Evolutionary conservation across 2,888 invertebrate genomes (phyloP), one percentile per base, ranked within the genome.

Genomic region (Heliconius charithonia): DNA sequence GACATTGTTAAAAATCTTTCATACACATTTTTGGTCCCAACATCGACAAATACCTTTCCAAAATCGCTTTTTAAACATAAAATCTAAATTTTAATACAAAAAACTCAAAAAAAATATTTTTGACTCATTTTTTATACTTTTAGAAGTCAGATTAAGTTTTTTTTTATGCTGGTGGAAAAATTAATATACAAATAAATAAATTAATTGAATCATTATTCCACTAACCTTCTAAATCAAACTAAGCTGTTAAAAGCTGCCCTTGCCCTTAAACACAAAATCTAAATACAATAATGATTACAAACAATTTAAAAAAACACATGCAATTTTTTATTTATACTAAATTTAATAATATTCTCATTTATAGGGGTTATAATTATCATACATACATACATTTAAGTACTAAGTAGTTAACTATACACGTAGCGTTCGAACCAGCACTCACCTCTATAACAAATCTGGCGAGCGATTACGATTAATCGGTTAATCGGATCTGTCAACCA

Each of bases 381-480:
- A 72, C 72, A 72, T 72, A 72, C 72, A 72, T 72, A 59, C 56
- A 71, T n/a, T 71, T 72, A 71, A 72, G 71, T 72, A 72, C 72
- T 59, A 72, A 69, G 25, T 67, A 41, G 67, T 69, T 25, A 41
- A 37, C 41, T 69, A 41, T 69, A 69, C 67, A 67, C 67, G 16
- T 69, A 67, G 25, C 16, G 13, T 69, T 45, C n/a, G 51, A 22
- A 62, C 73, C 73, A 22, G 37, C 32, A 74, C 65, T 29, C 41
- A 63, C 29, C 45, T 65, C 22, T 45, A 45, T 63, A 74, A 65
- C 74, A 74, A 74, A 13, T 45, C 9, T 29, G 74, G 63, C 62
- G 74, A 29, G 74, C 74, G 63, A 74, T 74, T 45, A 74, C 41
- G 22, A 74, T 22, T 25, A 65, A 74, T 27, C 65, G 37, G 41